Percentiles rank a stretch among this genome's conserved stretches.
Evolutionary conservation across 92 coral and sea anemone species (phyloP).

Genomic region (Palythoa grandis): DNA sequence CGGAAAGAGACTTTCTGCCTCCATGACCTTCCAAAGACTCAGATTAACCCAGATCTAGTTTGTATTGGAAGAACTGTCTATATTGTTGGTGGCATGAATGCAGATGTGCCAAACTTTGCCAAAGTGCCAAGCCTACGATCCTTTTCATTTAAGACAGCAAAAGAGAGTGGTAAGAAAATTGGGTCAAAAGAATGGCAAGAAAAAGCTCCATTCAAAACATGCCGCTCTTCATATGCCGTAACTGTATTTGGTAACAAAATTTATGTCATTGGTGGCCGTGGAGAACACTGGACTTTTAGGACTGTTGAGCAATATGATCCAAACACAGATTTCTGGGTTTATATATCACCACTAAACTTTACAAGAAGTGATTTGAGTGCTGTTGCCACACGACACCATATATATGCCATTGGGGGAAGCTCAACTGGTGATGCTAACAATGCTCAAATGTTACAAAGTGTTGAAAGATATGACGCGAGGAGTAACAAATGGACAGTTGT

Average conservation of each 20-base stretch:
- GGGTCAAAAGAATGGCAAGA: conserved; percentile 62
- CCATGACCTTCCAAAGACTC: conserved; percentile 58
- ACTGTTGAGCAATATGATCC: conserved; percentile 84
- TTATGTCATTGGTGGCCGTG: conserved; percentile 78
- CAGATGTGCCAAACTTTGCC: conserved; percentile 57
- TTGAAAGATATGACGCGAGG: conserved; percentile 31
- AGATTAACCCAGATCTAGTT: conserved; percentile 64
- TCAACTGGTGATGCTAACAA: conserved; percentile 42
- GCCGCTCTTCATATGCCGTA: conserved; percentile 60
- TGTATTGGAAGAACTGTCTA: conserved; percentile 64
- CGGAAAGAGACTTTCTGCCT: conserved; percentile 58
- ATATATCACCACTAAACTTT: conserved; percentile 59
- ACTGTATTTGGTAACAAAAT: conserved; percentile 58
- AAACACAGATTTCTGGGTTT: conserved; percentile 57
- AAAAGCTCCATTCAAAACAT: conserved; percentile 64
- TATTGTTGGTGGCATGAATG: conserved; percentile 75
- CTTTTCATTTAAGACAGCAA: conserved; percentile 58
- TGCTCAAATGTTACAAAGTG: conserved; percentile 44
- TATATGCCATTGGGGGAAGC: conserved; percentile 80
- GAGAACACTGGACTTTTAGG: conserved; percentile 60
- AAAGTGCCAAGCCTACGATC: conserved; percentile 57
- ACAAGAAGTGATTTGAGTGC: conserved; percentile 73
- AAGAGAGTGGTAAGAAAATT: conserved; percentile 30
- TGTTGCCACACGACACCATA: conserved; percentile 53
- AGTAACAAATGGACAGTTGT: conserved; percentile 40